These are phyloP conservation scores for Lamellibrachia satsuma DNA, from an alignment of 2,888 invertebrate genomes.

Conservation along the genomic window DNA sequence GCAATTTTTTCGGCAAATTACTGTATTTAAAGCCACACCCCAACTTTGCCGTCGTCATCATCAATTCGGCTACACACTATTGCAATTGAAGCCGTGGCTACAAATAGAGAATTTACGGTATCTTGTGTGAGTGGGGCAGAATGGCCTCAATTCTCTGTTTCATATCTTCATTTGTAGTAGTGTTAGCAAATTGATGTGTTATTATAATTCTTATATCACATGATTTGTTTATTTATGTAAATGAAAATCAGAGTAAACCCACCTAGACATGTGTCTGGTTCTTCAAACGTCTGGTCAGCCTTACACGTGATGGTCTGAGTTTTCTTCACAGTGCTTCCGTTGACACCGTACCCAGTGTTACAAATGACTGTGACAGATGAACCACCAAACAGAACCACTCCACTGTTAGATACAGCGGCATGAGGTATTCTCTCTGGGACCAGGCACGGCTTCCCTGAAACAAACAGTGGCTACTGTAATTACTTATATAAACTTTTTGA, in stretches of 20 bases:
- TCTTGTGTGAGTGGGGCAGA: no score
- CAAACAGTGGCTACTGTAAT: not conserved
- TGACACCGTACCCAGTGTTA: not conserved
- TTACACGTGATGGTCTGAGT: not conserved
- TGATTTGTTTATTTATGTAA: not conserved
- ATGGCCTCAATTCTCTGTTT: no score
- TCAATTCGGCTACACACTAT: no score
- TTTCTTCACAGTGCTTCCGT: not conserved
- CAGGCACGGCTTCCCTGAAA: not conserved
- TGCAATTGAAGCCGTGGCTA: no score
- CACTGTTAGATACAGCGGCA: not conserved
- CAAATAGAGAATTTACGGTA: no score
- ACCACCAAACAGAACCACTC: not conserved
- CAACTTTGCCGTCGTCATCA: no score
- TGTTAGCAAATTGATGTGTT: no score
- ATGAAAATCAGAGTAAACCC: not conserved
- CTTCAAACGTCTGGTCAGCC: not conserved
- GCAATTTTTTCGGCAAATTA: no score
- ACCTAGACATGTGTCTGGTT: not conserved
- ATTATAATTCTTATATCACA: not conserved
- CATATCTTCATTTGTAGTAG: no score
- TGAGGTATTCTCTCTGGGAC: not conserved
- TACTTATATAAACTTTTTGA: no score
- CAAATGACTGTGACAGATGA: not conserved
- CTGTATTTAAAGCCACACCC: no score